A percentile compares a stretch with the other conserved stretches of the same genome.
These are phyloP conservation scores for Platyscapa corneri DNA, from an alignment of 1,140 invertebrate genomes.

Conservation along the genomic window DNA sequence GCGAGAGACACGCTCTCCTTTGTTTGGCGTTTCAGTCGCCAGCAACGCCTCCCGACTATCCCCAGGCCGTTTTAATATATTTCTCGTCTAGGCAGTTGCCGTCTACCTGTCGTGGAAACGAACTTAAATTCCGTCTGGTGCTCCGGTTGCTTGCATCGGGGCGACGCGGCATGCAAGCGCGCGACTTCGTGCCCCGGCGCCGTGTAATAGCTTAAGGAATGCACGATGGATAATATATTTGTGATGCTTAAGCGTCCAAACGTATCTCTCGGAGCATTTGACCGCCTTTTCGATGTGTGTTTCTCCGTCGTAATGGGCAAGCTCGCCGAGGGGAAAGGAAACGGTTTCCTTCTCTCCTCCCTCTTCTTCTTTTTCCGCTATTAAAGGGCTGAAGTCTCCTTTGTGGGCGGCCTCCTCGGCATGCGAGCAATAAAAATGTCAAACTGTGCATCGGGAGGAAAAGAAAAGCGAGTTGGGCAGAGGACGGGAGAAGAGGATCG, in stretches of 20 bases:
- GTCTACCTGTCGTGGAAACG: not conserved
- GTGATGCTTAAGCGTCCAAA: not conserved
- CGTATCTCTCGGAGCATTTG: not conserved
- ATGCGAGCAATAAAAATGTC: slow-evolving; percentile 32
- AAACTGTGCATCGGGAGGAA: not conserved
- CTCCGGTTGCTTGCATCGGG: not conserved
- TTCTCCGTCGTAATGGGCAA: not conserved
- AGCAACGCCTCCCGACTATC: not conserved
- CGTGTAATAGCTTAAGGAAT: too few species aligned
- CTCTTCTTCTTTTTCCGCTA: not conserved
- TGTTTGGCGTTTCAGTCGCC: too few species aligned
- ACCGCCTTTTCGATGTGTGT: not conserved
- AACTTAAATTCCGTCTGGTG: not conserved
- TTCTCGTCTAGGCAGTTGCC: not conserved
- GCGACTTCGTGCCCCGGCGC: too few species aligned
- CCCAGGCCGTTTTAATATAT: not conserved
- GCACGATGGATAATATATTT: slow-evolving; percentile 20
- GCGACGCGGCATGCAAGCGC: not conserved
- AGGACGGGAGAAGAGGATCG: not conserved
- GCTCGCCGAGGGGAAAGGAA: not conserved
- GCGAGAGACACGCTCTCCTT: not conserved
- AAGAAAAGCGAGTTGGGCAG: not conserved
- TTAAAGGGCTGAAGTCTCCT: not conserved
- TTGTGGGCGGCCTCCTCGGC: not conserved
- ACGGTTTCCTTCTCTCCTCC: not conserved